phyloP scores from a whole-genome alignment of 2,113 vertebrate genomes.

The Isurus oxyrinchus region DNA sequence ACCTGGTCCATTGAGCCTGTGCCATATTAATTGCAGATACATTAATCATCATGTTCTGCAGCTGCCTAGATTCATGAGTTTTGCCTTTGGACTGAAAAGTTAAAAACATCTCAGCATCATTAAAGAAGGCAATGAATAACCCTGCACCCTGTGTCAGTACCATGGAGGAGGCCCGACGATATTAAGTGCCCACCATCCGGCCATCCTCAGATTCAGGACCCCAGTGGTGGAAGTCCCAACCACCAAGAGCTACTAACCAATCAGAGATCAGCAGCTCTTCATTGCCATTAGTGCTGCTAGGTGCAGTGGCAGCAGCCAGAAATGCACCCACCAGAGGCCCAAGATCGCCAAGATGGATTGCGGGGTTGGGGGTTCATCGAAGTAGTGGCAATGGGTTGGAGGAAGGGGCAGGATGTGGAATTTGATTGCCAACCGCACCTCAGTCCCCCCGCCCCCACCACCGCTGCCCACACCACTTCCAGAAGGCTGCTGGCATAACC shows the following conservation, averaged over 20 bases:
- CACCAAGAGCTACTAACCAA: not conserved
- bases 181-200: too few relatives aligned
- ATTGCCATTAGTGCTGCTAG: not conserved
- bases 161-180: too few relatives aligned
- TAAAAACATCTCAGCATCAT: not conserved
- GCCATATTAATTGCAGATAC: not conserved
- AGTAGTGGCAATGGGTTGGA: too few relatives aligned
- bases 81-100: not conserved
- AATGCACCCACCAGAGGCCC: not conserved
- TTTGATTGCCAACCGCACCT: not conserved
- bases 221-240: too few relatives aligned
- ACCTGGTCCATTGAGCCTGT: not conserved
- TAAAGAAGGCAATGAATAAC: too few relatives aligned
- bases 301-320: not conserved
- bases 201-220: too few relatives aligned
- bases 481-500: too few relatives aligned
- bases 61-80: not conserved
- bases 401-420: not conserved
- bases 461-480: too few relatives aligned
- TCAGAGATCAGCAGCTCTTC: not conserved
- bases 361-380: not conserved
- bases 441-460: too few relatives aligned
- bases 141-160: too few relatives aligned
- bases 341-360: not conserved
- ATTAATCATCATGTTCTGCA: not conserved